Base-by-base conservation (phyloP, 2,113 vertebrate species). In the Athene cunicularia region DNA sequence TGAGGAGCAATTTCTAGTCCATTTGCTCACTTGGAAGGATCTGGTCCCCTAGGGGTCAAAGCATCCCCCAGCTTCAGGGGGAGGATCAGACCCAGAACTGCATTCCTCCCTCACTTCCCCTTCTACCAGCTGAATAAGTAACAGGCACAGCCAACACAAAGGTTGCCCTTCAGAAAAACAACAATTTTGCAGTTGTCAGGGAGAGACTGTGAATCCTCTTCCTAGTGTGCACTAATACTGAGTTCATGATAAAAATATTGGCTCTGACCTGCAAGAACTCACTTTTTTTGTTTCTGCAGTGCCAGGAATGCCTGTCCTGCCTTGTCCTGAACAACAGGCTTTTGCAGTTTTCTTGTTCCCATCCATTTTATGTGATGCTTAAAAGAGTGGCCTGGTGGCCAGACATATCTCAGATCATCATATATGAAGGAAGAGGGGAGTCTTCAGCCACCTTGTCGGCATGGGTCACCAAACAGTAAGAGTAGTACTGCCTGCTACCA, bases 281-380 rank as follows among this genome's bases (percentile, higher is more conserved):
- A 19, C 30, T 35, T n/a, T 47, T 47, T 59, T 71, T 14, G 2
- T 73, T 96, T 53, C 23, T 0, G 0, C 24, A 33, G 43, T 55
- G 33, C 35, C 35, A 45, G 41, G 35, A 60, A 9, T 37, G 9
- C 50, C 71, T 83, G 35, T 77, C 11, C 8, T 72, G 22, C 56
- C 55, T 67, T 90, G n/a, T 23, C 50, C 15, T 4, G 2, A 39
- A 19, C 27, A 93, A 28, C 17, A 66, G 26, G 11, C 9, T 58
- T 88, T 74, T 82, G 39, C 26, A 37, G 14, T 67, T 81, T 86
- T 71, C 47, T 73, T 81, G 30, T 67, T 83, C 22, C n/a, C 14
- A 45, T 43, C 28, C 30, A 52, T 66, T 93, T 88, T 58, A 39
- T 5, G 11, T 49, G 37, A 47, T 62, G 26, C 28, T 91, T 66